A percentile compares a stretch with the other conserved stretches of the same genome.
Conservation (phyloP, 1,140 invertebrate species). For the Pogonomyrmex barbatus region DNA sequence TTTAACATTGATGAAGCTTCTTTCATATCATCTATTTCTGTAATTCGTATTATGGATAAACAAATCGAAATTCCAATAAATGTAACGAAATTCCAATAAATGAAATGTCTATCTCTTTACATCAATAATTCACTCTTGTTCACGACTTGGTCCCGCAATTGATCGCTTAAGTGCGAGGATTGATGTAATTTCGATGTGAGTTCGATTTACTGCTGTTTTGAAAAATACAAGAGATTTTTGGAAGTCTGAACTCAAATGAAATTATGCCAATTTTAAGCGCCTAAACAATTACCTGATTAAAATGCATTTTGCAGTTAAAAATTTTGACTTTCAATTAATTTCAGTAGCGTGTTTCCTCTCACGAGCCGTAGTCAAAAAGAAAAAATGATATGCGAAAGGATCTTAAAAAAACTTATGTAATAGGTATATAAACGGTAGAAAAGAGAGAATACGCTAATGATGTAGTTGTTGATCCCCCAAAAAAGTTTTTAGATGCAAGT, state of each 20-base stretch:
- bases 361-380: constrained; percentile 32
- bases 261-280: background rate
- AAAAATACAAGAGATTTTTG: background rate
- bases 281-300: background rate
- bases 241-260: background rate
- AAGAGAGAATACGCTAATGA: constrained; percentile 39
- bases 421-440: constrained; percentile 68
- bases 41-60: background rate
- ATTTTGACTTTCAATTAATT: constrained; percentile 2
- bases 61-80: constrained; percentile 10
- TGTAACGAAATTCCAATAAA: constrained; percentile 14
- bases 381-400: constrained; percentile 58
- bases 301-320: background rate
- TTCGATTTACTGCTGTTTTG: background rate
- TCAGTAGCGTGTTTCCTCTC: background rate
- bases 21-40: constrained; percentile 10
- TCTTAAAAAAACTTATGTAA: constrained; percentile 59
- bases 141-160: background rate
- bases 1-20: background rate
- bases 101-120: background rate
- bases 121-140: constrained; percentile 15
- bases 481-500: constrained; percentile 39
- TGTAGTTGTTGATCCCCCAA: constrained; percentile 45
- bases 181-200: background rate
- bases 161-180: background rate